These are phyloP conservation scores for Noctua comes DNA, from an alignment of 2,888 invertebrate species.

Conservation along the genomic window DNA sequence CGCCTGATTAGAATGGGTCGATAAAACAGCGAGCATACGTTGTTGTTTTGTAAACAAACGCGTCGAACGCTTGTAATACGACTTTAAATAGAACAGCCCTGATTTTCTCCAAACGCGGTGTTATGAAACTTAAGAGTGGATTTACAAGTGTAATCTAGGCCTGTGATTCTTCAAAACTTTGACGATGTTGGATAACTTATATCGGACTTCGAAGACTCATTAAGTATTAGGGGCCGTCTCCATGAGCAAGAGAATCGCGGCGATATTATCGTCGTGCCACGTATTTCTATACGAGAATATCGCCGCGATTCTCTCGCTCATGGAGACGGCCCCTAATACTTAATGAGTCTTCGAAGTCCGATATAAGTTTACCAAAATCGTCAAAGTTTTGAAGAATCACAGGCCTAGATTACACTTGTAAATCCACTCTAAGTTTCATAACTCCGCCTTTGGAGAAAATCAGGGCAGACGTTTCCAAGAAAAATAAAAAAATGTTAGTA, in stretches of 20 bases:
- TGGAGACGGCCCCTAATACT: no score
- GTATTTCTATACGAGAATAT: no score
- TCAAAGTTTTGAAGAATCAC: not conserved
- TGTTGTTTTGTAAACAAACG: constrained; percentile 56
- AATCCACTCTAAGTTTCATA: constrained; percentile 12
- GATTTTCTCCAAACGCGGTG: constrained; percentile 5
- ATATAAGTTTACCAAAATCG: not conserved
- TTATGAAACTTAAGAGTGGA: constrained; percentile 9
- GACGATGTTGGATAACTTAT: not conserved
- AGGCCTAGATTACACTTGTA: not conserved
- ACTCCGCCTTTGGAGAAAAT: constrained; percentile 7
- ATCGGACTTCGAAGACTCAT: no score
- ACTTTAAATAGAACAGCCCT: constrained; percentile 24
- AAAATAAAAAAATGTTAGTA: no score
- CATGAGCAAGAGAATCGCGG: no score
- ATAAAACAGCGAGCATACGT: constrained; percentile 15
- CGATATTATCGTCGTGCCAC: no score
- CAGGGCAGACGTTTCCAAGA: no score
- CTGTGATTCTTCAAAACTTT: not conserved
- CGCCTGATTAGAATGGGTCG: constrained; percentile 40
- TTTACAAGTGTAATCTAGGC: not conserved
- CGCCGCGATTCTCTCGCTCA: no score
- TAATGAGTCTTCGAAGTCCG: no score
- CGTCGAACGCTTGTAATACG: not conserved
- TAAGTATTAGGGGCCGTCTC: no score